Evolutionary conservation across 1,140 invertebrate species (phyloP).

Genomic region (Berghia stephanieae): DNA sequence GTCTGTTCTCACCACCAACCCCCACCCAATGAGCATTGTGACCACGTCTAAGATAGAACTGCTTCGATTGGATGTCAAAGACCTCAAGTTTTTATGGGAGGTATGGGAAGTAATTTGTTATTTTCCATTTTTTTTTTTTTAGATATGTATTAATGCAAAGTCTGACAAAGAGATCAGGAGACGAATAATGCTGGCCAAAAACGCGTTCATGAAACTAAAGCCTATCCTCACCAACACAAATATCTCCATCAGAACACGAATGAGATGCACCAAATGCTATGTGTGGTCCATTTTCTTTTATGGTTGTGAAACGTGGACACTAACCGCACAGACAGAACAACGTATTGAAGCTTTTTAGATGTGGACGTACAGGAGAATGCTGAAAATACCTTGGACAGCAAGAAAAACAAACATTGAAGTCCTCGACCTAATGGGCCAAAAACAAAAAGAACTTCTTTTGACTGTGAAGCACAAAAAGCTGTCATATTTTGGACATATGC

Average conservation of each 20-base stretch:
- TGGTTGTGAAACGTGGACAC: too few relatives aligned
- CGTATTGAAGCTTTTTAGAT: too few relatives aligned
- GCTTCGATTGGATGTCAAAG: constrained; percentile 78
- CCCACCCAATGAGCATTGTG: constrained; percentile 78
- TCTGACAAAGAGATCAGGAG: background rate
- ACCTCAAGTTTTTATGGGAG: constrained; percentile 82
- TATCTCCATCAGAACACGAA: background rate
- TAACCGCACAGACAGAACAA: too few relatives aligned
- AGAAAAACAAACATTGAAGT: too few relatives aligned
- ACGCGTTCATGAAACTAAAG: background rate
- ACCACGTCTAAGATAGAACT: constrained; percentile 80
- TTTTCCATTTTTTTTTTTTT: background rate
- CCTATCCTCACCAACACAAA: background rate
- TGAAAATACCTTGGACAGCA: too few relatives aligned
- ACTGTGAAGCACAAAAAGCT: too few relatives aligned
- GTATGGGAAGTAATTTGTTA: constrained; percentile 67
- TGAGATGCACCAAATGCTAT: too few relatives aligned
- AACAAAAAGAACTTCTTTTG: too few relatives aligned
- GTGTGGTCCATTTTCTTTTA: too few relatives aligned
- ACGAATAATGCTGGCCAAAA: background rate
- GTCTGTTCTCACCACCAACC: constrained; percentile 77
- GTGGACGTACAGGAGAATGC: too few relatives aligned
- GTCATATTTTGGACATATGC: too few relatives aligned
- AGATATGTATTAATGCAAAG: background rate
- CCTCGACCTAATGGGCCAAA: too few relatives aligned